Conservation (phyloP, 2,797 vertebrate genomes). For the Sebastes oblongus region DNA sequence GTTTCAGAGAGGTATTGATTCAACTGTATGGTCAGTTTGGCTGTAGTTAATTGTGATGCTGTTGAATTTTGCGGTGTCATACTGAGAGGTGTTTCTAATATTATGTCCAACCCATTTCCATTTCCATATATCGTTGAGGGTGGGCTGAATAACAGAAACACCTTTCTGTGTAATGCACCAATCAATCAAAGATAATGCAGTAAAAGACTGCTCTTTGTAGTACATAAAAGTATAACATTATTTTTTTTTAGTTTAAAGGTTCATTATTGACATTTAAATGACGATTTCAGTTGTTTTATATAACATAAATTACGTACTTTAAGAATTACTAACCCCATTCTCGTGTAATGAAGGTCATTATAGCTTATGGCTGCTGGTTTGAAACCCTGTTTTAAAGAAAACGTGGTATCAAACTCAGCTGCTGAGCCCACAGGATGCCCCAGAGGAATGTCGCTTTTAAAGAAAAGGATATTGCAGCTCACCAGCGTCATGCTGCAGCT, state of each 20-base stretch:
- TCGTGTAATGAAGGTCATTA: background rate
- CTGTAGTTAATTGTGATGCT: background rate
- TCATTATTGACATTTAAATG: background rate
- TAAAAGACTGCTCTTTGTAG: background rate
- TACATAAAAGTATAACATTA: background rate
- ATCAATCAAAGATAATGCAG: background rate
- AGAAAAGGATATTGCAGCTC: conserved; percentile 58
- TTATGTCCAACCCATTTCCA: too few species aligned
- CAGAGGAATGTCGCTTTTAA: conserved; percentile 34
- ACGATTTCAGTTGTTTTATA: background rate
- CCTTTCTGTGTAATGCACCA: background rate
- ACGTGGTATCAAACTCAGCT: background rate
- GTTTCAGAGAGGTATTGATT: background rate
- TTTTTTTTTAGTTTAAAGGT: background rate
- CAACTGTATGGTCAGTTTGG: background rate
- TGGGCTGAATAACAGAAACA: background rate
- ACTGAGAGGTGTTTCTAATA: background rate
- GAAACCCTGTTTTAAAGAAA: conserved; percentile 19
- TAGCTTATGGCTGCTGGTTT: conserved; percentile 7
- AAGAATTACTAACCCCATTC: background rate
- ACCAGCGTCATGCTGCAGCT: conserved; percentile 17
- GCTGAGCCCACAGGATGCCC: conserved; percentile 35
- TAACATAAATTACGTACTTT: background rate
- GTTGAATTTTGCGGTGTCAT: background rate
- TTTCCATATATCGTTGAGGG: background rate